Base-by-base conservation (phyloP, 30 jellyfish, hydroid and myxozoan genomes). In the Hydra vulgaris region DNA sequence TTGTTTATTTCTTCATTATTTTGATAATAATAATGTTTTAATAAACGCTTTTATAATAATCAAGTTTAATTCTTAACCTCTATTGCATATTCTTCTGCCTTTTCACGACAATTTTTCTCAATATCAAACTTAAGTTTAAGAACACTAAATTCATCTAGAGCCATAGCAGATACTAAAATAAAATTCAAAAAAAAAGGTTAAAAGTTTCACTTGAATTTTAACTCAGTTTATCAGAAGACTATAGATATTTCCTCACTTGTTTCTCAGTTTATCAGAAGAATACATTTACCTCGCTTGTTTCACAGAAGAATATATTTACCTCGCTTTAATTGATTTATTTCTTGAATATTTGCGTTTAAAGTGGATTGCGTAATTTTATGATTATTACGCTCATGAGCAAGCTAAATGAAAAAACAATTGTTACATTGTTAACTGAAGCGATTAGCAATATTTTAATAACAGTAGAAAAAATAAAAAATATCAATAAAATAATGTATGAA, bases 11-110 rank as follows among this genome's bases (percentile, higher is more conserved):
- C 61, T 40, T 40, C 61, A 40, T 3, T 40, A n/a, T n/a, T n/a
- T n/a, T n/a, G n/a, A n/a, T n/a, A n/a, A n/a, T n/a, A n/a, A n/a
- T n/a, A n/a, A n/a, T n/a, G n/a, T n/a, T n/a, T n/a, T n/a, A n/a
- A n/a, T n/a, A n/a, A n/a, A n/a, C n/a, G n/a, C n/a, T n/a, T n/a
- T n/a, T n/a, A n/a, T n/a, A n/a, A n/a, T n/a, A n/a, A n/a, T n/a
- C n/a, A n/a, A n/a, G n/a, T n/a, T n/a, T n/a, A n/a, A n/a, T n/a
- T n/a, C n/a, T n/a, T n/a, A n/a, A 92, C 98, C 98, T 92, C 95
- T 16, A 87, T 70, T 7, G 98, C 98, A 53, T 81, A 83, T 1
- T 87, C 95, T 79, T 92, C 98, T 40, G 98, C 98, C 81, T 87
- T 92, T 68, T 77, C 80, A 18, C 98, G 88, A 27, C 95, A 84